Evolutionary conservation across 2,113 vertebrate genomes (phyloP).

Genomic region (Peromyscus maniculatus): DNA sequence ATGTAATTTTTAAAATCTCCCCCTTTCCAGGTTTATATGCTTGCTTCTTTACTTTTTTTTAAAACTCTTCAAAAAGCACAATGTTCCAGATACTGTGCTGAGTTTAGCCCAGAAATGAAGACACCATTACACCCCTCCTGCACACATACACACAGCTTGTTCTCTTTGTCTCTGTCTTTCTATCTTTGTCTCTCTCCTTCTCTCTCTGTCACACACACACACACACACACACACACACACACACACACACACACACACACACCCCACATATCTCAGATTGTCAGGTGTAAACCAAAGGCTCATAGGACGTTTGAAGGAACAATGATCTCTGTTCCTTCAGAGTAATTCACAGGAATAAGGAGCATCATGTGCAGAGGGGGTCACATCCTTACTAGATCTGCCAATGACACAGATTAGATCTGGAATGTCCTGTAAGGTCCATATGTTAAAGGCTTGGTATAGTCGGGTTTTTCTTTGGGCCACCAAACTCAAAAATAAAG

Average conservation of each 20-base stretch:
- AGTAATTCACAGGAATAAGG: not conserved
- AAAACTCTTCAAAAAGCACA: not conserved
- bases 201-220: not conserved
- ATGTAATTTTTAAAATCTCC: not conserved
- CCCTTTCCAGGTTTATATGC: not conserved
- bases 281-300: not conserved
- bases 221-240: not conserved
- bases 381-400: not conserved
- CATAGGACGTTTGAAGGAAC: not conserved
- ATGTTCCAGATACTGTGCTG: not conserved
- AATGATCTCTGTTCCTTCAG: not conserved
- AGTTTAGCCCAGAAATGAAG: not conserved
- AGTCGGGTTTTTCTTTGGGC: not conserved
- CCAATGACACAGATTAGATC: not conserved
- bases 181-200: not conserved
- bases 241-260: not conserved
- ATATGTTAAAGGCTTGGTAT: not conserved
- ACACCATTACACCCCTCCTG: accelerated
- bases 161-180: not conserved
- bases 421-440: not conserved
- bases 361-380: not conserved
- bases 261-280: accelerated
- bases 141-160: accelerated
- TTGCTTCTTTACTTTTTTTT: not conserved
- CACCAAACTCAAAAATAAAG: not conserved